Evolutionary conservation across 2,888 invertebrate genomes (phyloP).

Genomic region (Ochlodes sylvanus): DNA sequence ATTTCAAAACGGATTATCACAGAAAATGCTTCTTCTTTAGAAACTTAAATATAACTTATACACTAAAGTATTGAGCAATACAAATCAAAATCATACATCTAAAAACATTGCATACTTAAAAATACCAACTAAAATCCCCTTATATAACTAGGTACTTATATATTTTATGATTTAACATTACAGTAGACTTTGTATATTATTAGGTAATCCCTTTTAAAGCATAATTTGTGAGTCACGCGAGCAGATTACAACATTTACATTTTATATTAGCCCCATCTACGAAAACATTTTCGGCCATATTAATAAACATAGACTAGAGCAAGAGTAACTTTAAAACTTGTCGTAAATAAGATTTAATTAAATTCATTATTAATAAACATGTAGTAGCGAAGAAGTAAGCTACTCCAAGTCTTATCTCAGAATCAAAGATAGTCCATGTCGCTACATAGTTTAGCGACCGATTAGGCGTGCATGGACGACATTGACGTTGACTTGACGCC

Average conservation of each 20-base stretch:
- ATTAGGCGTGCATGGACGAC: no score
- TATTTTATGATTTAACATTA: not conserved
- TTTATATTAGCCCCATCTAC: no score
- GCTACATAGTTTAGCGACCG: no score
- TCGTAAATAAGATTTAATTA: no score
- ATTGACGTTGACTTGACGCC: no score
- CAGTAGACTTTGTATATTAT: not conserved
- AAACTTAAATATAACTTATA: not conserved
- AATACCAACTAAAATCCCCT: not conserved
- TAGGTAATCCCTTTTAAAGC: not conserved
- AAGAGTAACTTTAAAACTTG: no score
- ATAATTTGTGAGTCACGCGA: not conserved
- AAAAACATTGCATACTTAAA: not conserved
- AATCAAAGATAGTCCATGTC: no score
- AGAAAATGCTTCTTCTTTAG: slow-evolving; percentile 43
- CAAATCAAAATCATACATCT: slow-evolving; percentile 4
- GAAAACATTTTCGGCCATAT: no score
- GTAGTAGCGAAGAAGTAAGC: no score
- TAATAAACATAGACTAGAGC: no score
- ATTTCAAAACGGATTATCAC: slow-evolving; percentile 43
- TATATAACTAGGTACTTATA: not conserved
- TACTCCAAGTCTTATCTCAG: no score
- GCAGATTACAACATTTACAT: not conserved
- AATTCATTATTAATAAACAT: no score
- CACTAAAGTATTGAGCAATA: slow-evolving; percentile 17